phyloP scores from a whole-genome alignment of 2,888 invertebrate genomes.

The Griposia aprilina region DNA sequence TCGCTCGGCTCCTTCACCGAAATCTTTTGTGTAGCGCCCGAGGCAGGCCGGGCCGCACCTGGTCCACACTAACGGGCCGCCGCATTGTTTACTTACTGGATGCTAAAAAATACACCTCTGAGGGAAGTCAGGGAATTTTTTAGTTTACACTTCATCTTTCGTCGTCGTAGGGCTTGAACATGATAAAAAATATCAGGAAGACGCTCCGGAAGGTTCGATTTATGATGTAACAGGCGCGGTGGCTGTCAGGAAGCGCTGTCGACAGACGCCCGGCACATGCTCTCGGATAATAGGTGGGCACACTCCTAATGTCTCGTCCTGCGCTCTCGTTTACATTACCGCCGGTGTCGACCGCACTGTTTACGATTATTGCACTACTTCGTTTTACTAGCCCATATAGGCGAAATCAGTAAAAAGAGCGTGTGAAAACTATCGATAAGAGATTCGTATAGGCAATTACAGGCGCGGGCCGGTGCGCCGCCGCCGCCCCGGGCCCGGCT shows the following conservation, averaged over 20 bases:
- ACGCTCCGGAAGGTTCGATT: slow-evolving; percentile 88
- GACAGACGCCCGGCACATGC: slow-evolving; percentile 90
- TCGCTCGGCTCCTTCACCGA: slow-evolving; percentile 84
- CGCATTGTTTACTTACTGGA: slow-evolving; percentile 83
- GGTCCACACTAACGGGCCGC: slow-evolving; percentile 80
- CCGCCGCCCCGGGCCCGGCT: slow-evolving; percentile 76
- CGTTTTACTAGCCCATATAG: slow-evolving; percentile 73
- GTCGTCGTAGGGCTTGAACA: slow-evolving; percentile 84
- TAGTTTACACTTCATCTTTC: slow-evolving; percentile 89
- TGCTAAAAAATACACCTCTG: slow-evolving; percentile 84
- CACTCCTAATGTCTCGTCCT: slow-evolving; percentile 81
- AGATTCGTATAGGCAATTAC: slow-evolving; percentile 83
- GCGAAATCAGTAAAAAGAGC: slow-evolving; percentile 76
- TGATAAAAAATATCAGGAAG: slow-evolving; percentile 87
- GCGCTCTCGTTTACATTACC: slow-evolving; percentile 77
- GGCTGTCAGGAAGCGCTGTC: slow-evolving; percentile 85
- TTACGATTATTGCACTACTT: slow-evolving; percentile 79
- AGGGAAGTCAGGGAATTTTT: slow-evolving; percentile 82
- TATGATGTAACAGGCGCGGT: slow-evolving; percentile 86
- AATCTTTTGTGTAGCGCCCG: slow-evolving; percentile 87
- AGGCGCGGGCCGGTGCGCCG: slow-evolving; percentile 73
- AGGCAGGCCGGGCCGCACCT: slow-evolving; percentile 83
- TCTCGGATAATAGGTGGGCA: slow-evolving; percentile 82
- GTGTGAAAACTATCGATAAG: slow-evolving; percentile 85
- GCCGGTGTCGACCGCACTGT: slow-evolving; percentile 65